Base-by-base conservation (phyloP, 2,888 invertebrate species). In the Chrysina gloriosa region DNA sequence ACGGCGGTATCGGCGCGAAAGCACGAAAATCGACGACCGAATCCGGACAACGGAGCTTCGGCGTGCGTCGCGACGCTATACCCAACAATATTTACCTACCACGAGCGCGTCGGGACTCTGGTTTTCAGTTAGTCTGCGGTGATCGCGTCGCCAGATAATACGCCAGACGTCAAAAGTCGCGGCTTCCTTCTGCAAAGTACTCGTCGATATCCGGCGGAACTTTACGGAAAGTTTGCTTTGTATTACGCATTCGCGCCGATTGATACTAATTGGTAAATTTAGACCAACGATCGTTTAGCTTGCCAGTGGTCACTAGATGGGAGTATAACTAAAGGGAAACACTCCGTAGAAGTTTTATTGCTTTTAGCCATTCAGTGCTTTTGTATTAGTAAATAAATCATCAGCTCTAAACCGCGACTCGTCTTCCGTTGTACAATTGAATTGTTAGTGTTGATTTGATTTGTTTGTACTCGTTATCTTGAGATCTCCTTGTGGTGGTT, bases 111-210 rank as follows among this genome's bases (percentile, higher is more conserved):
- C 80, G 80, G 76, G 81, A 78, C 80, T 77, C 70, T 23, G 71
- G 74, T 71, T 77, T 79, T 77, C 77, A 61, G 78, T 81, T 77
- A 82, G 82, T 82, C 79, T 80, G 78, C 77, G 78, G 78, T 77
- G 78, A 74, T 72, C 70, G 69, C 69, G 66, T 39, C 66, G 66
- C 31, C 52, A 39, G 66, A 66, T 45, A 61, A 61, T 61, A 61
- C 58, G 42, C 58, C 42, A 61, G 58, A 61, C 25, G 42, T 29
- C 58, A 27, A 42, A 61, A 42, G 19, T 61, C 42, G 58, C 58
- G 58, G 42, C 58, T 61, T 61, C 27, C 27, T 42, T 25, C 6
- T 23, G 21, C n/a, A 58, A 25, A 23, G 23, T 39, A 36, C 23
- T 36, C 25, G 39, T 42, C 58, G 39, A 39, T 25, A 39, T 39